phyloP scores from a whole-genome alignment of 2,888 invertebrate genomes.

The Amorpha juglandis region DNA sequence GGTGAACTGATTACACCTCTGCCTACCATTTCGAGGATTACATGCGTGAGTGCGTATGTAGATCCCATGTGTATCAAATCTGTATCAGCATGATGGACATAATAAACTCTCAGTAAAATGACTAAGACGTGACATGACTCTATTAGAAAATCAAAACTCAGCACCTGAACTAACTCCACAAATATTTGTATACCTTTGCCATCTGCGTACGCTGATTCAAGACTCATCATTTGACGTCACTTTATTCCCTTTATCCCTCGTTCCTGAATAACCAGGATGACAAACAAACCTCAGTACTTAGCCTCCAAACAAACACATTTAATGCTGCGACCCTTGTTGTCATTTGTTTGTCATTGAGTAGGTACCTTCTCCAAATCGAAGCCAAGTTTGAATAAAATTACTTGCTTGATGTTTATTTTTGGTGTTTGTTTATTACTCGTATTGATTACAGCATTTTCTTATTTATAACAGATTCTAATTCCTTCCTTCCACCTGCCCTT shows the following conservation, averaged over 20 bases:
- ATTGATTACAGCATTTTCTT: too few species aligned
- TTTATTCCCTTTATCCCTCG: neutral
- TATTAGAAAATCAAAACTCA: neutral
- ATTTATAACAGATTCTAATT: too few species aligned
- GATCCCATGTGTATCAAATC: neutral
- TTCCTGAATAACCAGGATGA: constrained; percentile 30
- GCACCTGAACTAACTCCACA: neutral
- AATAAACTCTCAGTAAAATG: neutral
- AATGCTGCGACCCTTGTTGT: constrained; percentile 36
- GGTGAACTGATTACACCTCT: too few species aligned
- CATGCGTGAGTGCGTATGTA: too few species aligned
- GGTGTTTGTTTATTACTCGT: too few species aligned
- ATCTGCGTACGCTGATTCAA: neutral
- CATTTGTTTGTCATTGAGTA: constrained; percentile 34
- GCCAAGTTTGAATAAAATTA: constrained; percentile 29
- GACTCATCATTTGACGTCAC: neutral
- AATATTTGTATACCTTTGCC: constrained; percentile 10
- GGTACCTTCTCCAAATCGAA: constrained; percentile 32
- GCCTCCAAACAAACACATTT: constrained; percentile 47
- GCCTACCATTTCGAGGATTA: too few species aligned
- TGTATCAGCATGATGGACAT: neutral
- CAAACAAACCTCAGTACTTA: constrained; percentile 40
- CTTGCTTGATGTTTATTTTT: neutral
- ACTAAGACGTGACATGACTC: neutral
- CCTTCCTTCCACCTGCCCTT: too few species aligned